These are phyloP conservation scores for Porites rus DNA, from an alignment of 92 coral and sea anemone genomes.

Conservation along the genomic window DNA sequence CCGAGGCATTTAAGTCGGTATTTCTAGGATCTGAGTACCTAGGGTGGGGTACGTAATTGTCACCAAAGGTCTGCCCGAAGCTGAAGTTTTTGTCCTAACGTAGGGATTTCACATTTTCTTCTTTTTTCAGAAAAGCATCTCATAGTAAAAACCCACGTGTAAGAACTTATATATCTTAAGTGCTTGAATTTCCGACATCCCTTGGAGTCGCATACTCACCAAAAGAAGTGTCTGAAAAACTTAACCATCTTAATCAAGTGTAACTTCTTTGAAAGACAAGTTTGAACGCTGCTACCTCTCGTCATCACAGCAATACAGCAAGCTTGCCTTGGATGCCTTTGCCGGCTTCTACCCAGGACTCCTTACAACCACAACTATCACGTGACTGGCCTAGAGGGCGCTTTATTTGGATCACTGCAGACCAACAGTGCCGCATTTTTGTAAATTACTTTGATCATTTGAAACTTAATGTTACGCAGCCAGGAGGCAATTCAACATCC, in stretches of 20 bases:
- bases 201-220: no score
- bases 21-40: no score
- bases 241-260: no score
- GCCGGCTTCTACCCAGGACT: conserved; percentile 11
- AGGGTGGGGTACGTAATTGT: no score
- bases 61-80: no score
- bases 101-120: no score
- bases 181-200: no score
- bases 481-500: conserved; percentile 45
- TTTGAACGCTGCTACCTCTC: conserved; percentile 1
- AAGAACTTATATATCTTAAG: no score
- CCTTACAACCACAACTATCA: conserved; percentile 28
- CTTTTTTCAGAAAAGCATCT: no score
- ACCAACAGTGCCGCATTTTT: conserved; percentile 48
- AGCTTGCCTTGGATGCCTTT: conserved; percentile 16
- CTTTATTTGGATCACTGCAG: conserved; percentile 54
- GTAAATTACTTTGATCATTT: conserved; percentile 60
- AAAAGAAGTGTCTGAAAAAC: not conserved
- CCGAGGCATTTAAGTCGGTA: no score
- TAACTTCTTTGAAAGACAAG: not conserved
- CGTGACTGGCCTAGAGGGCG: conserved; percentile 57
- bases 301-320: conserved; percentile 35
- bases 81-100: no score
- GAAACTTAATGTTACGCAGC: conserved; percentile 44
- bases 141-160: no score